Conservation (phyloP, 1,140 invertebrate genomes). For the Atta colombica region DNA sequence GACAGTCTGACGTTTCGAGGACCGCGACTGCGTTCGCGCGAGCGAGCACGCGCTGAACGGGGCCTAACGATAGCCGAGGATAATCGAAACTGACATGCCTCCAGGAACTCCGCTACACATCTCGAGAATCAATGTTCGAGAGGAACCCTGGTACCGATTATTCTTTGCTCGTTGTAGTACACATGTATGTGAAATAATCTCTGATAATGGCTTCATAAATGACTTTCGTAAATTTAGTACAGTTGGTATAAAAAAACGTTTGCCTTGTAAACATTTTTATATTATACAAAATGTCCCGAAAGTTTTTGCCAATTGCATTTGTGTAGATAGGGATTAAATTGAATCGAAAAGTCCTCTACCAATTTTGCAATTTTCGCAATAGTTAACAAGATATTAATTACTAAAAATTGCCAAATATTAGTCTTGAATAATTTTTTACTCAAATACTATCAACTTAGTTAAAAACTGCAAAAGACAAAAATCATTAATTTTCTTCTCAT, state of each 20-base stretch:
- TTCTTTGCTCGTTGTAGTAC: background rate
- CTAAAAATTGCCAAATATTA: too few species aligned
- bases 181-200: background rate
- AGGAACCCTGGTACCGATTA: slow-evolving; percentile 5
- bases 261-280: background rate
- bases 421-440: too few species aligned
- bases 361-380: too few species aligned
- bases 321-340: too few species aligned
- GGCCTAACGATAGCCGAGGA: slow-evolving; percentile 63
- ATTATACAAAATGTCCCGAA: too few species aligned
- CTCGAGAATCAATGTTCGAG: slow-evolving; percentile 47
- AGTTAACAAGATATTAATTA: too few species aligned
- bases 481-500: too few species aligned
- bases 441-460: too few species aligned
- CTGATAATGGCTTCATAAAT: background rate
- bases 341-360: too few species aligned
- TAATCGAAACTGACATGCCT: slow-evolving; percentile 73
- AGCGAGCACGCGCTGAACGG: slow-evolving; percentile 41
- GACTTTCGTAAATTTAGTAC: background rate
- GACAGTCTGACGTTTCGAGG: slow-evolving; percentile 76
- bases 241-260: background rate
- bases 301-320: too few species aligned
- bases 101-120: slow-evolving; percentile 66
- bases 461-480: too few species aligned
- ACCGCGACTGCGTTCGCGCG: slow-evolving; percentile 56